phyloP scores from a whole-genome alignment of 2,797 vertebrate species.

The Euthynnus affinis region DNA sequence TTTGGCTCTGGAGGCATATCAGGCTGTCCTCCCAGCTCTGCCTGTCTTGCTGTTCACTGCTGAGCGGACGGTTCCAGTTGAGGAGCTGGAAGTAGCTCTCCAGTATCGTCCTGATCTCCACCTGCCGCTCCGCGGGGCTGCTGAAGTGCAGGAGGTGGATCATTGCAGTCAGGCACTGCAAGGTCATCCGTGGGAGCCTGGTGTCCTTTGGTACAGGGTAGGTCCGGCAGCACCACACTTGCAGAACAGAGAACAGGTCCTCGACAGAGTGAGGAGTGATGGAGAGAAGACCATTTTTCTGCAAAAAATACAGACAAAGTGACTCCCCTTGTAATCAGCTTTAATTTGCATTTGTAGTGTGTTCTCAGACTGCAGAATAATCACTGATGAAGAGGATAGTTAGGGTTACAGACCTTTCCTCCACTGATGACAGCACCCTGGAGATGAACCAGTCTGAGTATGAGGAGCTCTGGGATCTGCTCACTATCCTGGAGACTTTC shows the following conservation, averaged over 20 bases:
- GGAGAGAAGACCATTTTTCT: constrained; percentile 92
- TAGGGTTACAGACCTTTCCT: constrained; percentile 86
- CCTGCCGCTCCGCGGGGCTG: constrained; percentile 86
- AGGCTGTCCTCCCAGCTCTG: constrained; percentile 86
- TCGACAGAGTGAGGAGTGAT: constrained; percentile 88
- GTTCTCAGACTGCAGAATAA: constrained; percentile 13
- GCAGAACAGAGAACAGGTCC: constrained; percentile 90
- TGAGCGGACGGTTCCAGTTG: constrained; percentile 88
- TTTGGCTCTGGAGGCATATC: constrained; percentile 89
- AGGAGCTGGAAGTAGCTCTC: constrained; percentile 94
- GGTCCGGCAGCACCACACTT: constrained; percentile 79
- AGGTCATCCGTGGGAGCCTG: constrained; percentile 75
- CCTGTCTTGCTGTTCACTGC: constrained; percentile 68
- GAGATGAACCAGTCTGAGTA: constrained; percentile 90
- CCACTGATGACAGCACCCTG: constrained; percentile 92
- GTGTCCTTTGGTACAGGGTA: constrained; percentile 59
- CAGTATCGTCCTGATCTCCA: constrained; percentile 90
- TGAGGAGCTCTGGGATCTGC: constrained; percentile 86
- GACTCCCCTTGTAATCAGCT: neutral
- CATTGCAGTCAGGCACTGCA: constrained; percentile 89
- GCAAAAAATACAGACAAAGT: constrained; percentile 17
- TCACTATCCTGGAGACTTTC: constrained; percentile 88
- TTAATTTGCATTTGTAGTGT: constrained; percentile 4
- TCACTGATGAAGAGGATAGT: constrained; percentile 19
- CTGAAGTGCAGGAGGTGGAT: constrained; percentile 92